These are phyloP conservation scores for Notothenia coriiceps DNA, from an alignment of 2,113 vertebrate genomes.

Conservation along the genomic window DNA sequence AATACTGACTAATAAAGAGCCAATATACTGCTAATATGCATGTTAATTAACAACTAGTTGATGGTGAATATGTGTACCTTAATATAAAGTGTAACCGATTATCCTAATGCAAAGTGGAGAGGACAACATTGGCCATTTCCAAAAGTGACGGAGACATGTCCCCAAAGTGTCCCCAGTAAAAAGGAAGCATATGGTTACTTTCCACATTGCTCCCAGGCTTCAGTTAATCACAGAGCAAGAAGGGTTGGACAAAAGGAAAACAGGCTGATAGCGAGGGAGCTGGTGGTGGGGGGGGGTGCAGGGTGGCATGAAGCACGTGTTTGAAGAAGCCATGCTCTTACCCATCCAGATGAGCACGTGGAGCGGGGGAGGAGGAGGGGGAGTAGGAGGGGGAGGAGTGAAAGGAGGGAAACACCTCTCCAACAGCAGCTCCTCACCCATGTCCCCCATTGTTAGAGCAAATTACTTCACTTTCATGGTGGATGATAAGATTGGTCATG, in stretches of 20 bases:
- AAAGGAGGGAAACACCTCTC: slow-evolving; percentile 59
- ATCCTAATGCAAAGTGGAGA: too few relatives aligned
- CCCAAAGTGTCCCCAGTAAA: too few relatives aligned
- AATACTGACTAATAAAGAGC: too few relatives aligned
- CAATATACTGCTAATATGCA: too few relatives aligned
- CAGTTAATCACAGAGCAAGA: slow-evolving; percentile 64
- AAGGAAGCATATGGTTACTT: too few relatives aligned
- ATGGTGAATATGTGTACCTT: too few relatives aligned
- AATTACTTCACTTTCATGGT: slow-evolving; percentile 27
- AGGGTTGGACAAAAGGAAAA: slow-evolving; percentile 64
- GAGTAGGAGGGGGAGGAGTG: slow-evolving; percentile 15
- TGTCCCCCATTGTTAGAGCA: slow-evolving; percentile 54
- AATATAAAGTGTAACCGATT: too few relatives aligned
- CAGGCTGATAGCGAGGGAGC: slow-evolving; percentile 62
- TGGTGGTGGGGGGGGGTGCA: slow-evolving; percentile 31
- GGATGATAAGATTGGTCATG: slow-evolving; percentile 35
- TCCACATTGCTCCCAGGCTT: slow-evolving; percentile 25
- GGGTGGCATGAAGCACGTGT: slow-evolving; percentile 72
- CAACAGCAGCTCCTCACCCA: slow-evolving; percentile 50
- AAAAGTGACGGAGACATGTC: too few relatives aligned
- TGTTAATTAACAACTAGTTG: too few relatives aligned
- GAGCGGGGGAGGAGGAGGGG: slow-evolving; percentile 33
- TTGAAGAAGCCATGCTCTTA: slow-evolving; percentile 66
- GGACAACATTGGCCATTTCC: too few relatives aligned
- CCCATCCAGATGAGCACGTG: slow-evolving; percentile 76